A percentile compares a stretch with the other conserved stretches of the same genome.
Conservation (phyloP, 2,797 vertebrate species). For the Sebastes wilsoni region DNA sequence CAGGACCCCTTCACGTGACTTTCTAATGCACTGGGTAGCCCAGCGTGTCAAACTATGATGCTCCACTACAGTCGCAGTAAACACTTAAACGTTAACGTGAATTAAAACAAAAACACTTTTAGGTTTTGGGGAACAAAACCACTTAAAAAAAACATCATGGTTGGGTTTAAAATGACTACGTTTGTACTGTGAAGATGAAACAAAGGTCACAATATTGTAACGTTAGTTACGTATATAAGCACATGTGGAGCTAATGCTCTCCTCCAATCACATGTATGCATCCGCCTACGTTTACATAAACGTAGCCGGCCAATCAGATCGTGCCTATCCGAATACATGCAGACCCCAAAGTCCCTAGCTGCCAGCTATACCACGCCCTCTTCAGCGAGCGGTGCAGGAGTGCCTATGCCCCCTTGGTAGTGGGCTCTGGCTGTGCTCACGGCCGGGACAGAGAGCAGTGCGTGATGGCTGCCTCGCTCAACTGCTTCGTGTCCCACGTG, state of each 20-base stretch:
- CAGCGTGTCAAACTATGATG: background rate
- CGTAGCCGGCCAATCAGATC: fast-evolving
- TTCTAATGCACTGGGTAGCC: no score
- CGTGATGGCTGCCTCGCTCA: no score
- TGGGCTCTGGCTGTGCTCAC: fast-evolving
- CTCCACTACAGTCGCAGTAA: background rate
- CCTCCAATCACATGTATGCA: fast-evolving
- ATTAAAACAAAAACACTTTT: background rate
- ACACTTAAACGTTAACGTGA: background rate
- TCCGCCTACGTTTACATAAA: no score
- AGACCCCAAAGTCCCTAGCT: no score
- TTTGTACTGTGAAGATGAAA: fast-evolving
- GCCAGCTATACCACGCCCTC: fast-evolving
- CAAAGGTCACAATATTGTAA: no score
- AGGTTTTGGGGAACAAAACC: fast-evolving
- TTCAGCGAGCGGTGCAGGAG: no score
- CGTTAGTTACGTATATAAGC: no score
- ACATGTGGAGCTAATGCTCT: fast-evolving
- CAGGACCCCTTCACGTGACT: background rate
- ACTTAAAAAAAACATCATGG: background rate
- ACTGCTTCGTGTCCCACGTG: no score
- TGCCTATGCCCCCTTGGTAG: fast-evolving
- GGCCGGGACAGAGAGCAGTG: no score
- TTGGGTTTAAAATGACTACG: background rate
- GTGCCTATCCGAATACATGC: fast-evolving